Evolutionary conservation across 2,797 vertebrate genomes (phyloP), one percentile per base, ranked within the genome.

Genomic region (Lophotriccus pileatus): DNA sequence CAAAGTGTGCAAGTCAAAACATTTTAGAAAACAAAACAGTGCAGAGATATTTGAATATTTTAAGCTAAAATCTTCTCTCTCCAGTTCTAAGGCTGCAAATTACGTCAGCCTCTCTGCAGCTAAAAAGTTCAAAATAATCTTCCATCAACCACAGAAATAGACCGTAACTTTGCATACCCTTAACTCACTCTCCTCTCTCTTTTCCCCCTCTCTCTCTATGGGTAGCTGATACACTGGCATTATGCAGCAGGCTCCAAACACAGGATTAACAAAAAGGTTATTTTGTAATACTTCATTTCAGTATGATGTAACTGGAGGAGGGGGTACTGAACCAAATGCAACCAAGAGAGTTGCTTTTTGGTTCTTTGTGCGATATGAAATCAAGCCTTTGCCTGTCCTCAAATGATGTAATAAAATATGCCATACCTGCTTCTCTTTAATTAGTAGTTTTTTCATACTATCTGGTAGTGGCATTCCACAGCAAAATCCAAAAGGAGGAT

Each of bases 81-180:
- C 82, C 70, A 64, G 28, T 88, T 82, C 73, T 87, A 91, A 92
- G 87, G 66, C 77, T 94, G 78, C 60, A 91, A 81, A 83, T 96
- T 91, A 91, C 28, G 19, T 89, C 91, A 90, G 66, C 76, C 80
- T 87, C 89, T 93, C 87, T 91, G 91, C 85, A 94, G 36, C 74
- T 95, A 84, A 86, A 85, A 76, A 89, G 52, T 87, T 75, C 44
- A 86, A 94, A 95, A 93, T 79, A 75, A 94, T 87, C 78, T 91
- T 78, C 84, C 82, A 80, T 62, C 7, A 17, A 82, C 55, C 55
- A 82, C 47, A 91, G 94, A 97, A 96, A 96, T 23, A 94, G 50
- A 60, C 69, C 14, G 37, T 83, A 88, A 84, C 68, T 93, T 91
- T 75, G 63, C 64, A 84, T 81, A 79, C 59, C 68, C 62, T 76